These are phyloP conservation scores for Anthophora plumipes DNA, from an alignment of 2,888 invertebrate species.

Conservation along the genomic window DNA sequence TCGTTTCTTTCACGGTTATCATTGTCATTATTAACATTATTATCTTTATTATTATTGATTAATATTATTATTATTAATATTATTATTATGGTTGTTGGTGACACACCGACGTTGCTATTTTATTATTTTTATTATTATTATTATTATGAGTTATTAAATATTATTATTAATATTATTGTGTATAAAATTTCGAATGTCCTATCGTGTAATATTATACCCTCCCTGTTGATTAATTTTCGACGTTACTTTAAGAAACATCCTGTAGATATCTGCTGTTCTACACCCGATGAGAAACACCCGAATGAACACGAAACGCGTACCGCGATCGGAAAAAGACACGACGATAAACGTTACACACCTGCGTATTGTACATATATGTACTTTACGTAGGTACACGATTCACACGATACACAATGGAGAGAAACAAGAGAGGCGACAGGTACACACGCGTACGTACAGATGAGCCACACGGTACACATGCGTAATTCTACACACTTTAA, in stretches of 20 bases:
- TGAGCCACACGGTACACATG: slow-evolving; percentile 39
- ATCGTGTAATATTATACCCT: slow-evolving; percentile 80
- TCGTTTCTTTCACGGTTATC: slow-evolving; percentile 56
- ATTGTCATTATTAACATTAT: slow-evolving; percentile 53
- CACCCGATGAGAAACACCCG: slow-evolving; percentile 27
- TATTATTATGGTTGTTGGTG: slow-evolving; percentile 65
- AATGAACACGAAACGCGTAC: too few relatives aligned
- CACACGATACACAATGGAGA: background rate
- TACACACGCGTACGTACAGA: slow-evolving; percentile 4
- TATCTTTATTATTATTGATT: slow-evolving; percentile 49
- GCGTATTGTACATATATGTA: slow-evolving; percentile 6
- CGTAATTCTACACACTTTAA: slow-evolving; percentile 58
- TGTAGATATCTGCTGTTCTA: slow-evolving; percentile 81
- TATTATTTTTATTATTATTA: slow-evolving; percentile 68
- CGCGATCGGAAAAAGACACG: background rate
- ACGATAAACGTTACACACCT: background rate
- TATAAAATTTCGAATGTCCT: slow-evolving; percentile 76
- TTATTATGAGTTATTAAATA: slow-evolving; percentile 61
- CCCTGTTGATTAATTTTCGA: slow-evolving; percentile 79
- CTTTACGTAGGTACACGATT: too few relatives aligned
- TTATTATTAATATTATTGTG: slow-evolving; percentile 77
- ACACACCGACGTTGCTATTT: slow-evolving; percentile 60
- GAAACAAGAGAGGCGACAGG: background rate
- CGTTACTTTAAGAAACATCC: slow-evolving; percentile 74
- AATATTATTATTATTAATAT: slow-evolving; percentile 65